Evolutionary conservation across 2,888 invertebrate species (phyloP).

Genomic region (Hypercompe scribonia): DNA sequence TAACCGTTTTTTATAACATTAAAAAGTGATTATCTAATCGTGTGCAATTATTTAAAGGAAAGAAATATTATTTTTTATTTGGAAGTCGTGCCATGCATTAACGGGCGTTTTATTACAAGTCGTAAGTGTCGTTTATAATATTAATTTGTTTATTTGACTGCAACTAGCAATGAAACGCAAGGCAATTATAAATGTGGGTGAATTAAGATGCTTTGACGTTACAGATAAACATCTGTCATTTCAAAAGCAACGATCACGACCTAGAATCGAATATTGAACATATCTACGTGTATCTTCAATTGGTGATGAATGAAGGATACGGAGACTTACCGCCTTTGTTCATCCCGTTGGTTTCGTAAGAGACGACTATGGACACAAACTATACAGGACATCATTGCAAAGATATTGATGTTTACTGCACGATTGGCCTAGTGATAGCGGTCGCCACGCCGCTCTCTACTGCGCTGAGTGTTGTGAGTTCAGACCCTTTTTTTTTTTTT

Average conservation of each 20-base stretch:
- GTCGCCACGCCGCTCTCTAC: too few species aligned
- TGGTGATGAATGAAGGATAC: too few species aligned
- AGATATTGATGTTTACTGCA: too few species aligned
- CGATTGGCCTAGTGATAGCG: too few species aligned
- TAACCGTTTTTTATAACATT: constrained; percentile 50
- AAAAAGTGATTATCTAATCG: constrained; percentile 52
- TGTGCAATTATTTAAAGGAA: constrained; percentile 55
- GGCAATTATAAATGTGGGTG: constrained; percentile 19
- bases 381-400: too few species aligned
- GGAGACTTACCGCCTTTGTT: too few species aligned
- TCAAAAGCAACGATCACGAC: background rate
- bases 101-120: constrained; percentile 31
- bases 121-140: constrained; percentile 37
- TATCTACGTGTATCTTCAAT: too few species aligned
- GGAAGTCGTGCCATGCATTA: constrained; percentile 46
- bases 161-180: constrained; percentile 24
- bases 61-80: constrained; percentile 54
- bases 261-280: too few species aligned
- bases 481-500: too few species aligned
- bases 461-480: too few species aligned
- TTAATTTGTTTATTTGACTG: constrained; percentile 37
- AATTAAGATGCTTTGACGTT: constrained; percentile 29
- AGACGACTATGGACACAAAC: too few species aligned
- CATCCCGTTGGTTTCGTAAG: too few species aligned
- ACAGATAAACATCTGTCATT: background rate